phyloP scores from a whole-genome alignment of 2,113 vertebrate species.

The Ariopsis seemanni region DNA sequence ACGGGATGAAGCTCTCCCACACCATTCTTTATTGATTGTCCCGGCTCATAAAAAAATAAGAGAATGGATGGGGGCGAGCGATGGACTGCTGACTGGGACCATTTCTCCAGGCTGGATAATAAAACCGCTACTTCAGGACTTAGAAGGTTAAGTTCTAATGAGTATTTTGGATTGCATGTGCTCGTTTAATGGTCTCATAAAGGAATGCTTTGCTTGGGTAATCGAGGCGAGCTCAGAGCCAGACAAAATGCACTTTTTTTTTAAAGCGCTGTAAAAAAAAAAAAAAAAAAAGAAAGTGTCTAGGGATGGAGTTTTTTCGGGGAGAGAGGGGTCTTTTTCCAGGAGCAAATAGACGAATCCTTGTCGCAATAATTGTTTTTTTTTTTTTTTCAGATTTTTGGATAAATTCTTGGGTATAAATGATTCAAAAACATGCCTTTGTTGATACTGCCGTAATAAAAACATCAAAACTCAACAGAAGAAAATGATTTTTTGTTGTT shows the following conservation, averaged over 20 bases:
- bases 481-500: neutral
- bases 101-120: conserved; percentile 88
- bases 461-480: neutral
- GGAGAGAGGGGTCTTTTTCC: neutral
- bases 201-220: conserved; percentile 89
- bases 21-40: conserved; percentile 90
- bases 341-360: too few relatives aligned
- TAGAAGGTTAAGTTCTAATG: conserved; percentile 95
- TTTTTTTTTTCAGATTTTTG: neutral
- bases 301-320: neutral
- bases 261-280: neutral
- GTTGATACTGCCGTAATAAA: neutral
- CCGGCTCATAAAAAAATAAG: conserved; percentile 78
- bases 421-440: too few relatives aligned
- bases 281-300: neutral
- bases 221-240: conserved; percentile 77
- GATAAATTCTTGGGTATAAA: neutral
- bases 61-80: conserved; percentile 42
- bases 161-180: conserved; percentile 89
- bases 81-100: conserved; percentile 81
- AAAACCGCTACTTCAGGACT: conserved; percentile 90
- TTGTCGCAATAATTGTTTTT: too few relatives aligned
- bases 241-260: conserved; percentile 83
- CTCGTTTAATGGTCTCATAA: conserved; percentile 93
- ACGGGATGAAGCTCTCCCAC: conserved; percentile 72